Percentiles rank a stretch among this genome's conserved stretches.
Evolutionary conservation across 2,797 vertebrate species (phyloP).

Genomic region (Neosilurus hyrtlii): DNA sequence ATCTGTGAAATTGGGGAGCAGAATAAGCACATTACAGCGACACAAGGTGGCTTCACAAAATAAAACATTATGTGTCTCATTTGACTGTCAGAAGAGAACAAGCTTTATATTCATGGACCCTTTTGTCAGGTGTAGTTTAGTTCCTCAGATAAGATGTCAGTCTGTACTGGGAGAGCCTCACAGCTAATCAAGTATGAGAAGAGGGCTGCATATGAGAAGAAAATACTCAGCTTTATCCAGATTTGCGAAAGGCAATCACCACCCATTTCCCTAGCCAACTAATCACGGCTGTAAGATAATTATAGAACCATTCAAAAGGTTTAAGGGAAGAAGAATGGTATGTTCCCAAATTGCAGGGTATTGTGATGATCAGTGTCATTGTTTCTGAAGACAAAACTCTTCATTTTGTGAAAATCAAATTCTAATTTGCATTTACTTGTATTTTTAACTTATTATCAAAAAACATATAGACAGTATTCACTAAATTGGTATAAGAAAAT

Average conservation of each 20-base stretch:
- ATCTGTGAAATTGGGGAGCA: not conserved
- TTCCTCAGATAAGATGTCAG: conserved; percentile 71
- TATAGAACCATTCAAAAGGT: conserved; percentile 57
- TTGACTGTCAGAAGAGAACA: conserved; percentile 40
- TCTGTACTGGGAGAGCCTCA: conserved; percentile 61
- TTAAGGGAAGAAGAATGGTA: conserved; percentile 25
- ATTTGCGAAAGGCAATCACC: conserved; percentile 71
- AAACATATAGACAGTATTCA: not conserved
- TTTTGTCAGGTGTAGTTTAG: conserved; percentile 63
- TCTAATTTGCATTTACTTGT: conserved; percentile 11
- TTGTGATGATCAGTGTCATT: conserved; percentile 24
- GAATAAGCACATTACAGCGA: not conserved
- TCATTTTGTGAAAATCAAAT: conserved; percentile 31
- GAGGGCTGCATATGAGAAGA: conserved; percentile 55
- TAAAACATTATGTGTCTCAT: conserved; percentile 32
- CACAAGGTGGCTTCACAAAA: conserved; percentile 17
- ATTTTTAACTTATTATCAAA: conserved; percentile 34
- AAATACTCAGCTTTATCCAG: conserved; percentile 62
- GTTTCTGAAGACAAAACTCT: conserved; percentile 32
- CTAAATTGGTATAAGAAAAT: conserved; percentile 15
- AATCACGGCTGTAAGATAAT: conserved; percentile 68
- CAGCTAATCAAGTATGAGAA: conserved; percentile 76
- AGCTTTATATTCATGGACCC: conserved; percentile 68
- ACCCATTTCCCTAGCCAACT: conserved; percentile 66
- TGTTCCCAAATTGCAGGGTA: conserved; percentile 23